Evolutionary conservation across 2,888 invertebrate genomes (phyloP).

Genomic region (Trissoscelio sp.): DNA sequence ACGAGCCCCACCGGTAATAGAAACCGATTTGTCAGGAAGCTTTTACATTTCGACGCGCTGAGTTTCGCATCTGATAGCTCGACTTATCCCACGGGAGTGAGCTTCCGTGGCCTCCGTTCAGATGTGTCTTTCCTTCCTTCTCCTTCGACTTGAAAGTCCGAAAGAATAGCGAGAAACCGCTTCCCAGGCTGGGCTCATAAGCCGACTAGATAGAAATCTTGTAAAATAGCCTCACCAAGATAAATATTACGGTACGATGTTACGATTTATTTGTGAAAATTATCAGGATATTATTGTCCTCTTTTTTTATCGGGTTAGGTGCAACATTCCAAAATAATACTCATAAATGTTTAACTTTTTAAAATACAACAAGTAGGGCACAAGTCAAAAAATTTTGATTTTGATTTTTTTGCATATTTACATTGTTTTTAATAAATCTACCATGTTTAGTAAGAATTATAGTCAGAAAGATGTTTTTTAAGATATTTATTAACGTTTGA

Average conservation of each 20-base stretch:
- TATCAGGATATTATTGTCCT: slow-evolving; percentile 50
- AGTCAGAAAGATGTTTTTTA: no score
- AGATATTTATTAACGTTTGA: no score
- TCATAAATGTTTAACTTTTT: no score
- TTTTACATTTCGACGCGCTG: slow-evolving; percentile 80
- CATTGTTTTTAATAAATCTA: no score
- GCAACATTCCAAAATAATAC: no score
- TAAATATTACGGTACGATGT: slow-evolving; percentile 76
- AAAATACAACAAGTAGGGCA: no score
- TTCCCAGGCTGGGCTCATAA: slow-evolving; percentile 72
- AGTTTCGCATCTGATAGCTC: slow-evolving; percentile 78
- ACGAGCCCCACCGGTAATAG: slow-evolving; percentile 76
- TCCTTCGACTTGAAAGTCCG: slow-evolving; percentile 63
- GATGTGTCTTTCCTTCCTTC: slow-evolving; percentile 26
- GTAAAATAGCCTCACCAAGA: slow-evolving; percentile 80
- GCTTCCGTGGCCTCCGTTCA: slow-evolving; percentile 68
- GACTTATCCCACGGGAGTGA: slow-evolving; percentile 77
- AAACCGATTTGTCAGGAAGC: slow-evolving; percentile 81
- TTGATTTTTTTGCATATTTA: no score
- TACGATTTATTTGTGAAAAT: slow-evolving; percentile 61
- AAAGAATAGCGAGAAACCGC: slow-evolving; percentile 58
- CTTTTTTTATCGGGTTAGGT: no score
- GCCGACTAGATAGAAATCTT: slow-evolving; percentile 80
- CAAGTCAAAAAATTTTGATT: no score
- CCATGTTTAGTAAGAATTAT: no score